Conservation (phyloP, 1,140 invertebrate genomes). For the Archegozetes longisetosus region DNA sequence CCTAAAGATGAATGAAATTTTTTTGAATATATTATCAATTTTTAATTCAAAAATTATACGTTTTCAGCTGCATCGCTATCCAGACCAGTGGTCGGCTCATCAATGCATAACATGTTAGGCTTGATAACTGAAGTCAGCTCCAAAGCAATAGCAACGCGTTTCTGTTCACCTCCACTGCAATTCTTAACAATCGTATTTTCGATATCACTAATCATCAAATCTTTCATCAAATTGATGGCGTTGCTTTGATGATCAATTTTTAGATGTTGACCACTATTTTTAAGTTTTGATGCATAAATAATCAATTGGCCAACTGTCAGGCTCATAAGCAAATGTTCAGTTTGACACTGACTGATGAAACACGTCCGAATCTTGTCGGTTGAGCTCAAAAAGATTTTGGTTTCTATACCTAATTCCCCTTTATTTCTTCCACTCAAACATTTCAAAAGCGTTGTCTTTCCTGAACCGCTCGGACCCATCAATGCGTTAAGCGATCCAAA, state of each 20-base stretch:
- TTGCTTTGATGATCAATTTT: background rate
- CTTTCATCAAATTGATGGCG: background rate
- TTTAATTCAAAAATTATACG: too few species aligned
- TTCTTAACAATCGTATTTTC: slow-evolving; percentile 33
- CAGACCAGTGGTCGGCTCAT: too few species aligned
- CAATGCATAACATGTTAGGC: slow-evolving; percentile 2
- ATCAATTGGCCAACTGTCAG: slow-evolving; percentile 6
- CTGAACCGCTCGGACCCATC: slow-evolving; percentile 24
- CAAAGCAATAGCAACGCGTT: slow-evolving; percentile 78
- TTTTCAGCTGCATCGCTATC: slow-evolving; percentile 25
- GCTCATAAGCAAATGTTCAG: background rate
- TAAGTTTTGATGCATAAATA: slow-evolving; percentile 5
- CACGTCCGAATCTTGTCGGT: background rate
- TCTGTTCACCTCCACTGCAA: too few species aligned
- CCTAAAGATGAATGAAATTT: too few species aligned
- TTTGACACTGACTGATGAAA: background rate
- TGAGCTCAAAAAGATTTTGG: slow-evolving; percentile 1
- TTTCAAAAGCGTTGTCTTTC: slow-evolving; percentile 23
- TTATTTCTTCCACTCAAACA: background rate
- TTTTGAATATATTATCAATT: too few species aligned
- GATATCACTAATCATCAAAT: background rate
- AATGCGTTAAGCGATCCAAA: slow-evolving; percentile 1
- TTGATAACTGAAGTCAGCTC: slow-evolving; percentile 68
- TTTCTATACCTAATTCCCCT: background rate
- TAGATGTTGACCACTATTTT: background rate